Evolutionary conservation across 2,888 invertebrate genomes (phyloP).

Genomic region (Leptinotarsa haldemani): DNA sequence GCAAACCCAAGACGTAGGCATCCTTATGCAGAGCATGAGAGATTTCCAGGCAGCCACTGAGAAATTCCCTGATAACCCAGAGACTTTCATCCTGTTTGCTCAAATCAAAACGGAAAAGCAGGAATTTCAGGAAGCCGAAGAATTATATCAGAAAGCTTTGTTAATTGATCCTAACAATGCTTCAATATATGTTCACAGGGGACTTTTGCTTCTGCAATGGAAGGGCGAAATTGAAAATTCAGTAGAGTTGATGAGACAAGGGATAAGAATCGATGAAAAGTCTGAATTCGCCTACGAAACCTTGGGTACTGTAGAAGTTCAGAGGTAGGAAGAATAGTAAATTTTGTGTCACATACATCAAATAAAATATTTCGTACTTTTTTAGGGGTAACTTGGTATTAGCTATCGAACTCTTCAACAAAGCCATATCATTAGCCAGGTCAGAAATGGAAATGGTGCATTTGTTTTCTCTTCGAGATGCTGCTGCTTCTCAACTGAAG

Average conservation of each 20-base stretch:
- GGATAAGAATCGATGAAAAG: slow-evolving; percentile 88
- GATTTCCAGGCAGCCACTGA: slow-evolving; percentile 82
- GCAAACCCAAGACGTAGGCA: slow-evolving; percentile 65
- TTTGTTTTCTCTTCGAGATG: slow-evolving; percentile 88
- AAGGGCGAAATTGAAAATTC: slow-evolving; percentile 85
- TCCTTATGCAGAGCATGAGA: slow-evolving; percentile 74
- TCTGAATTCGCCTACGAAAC: slow-evolving; percentile 97
- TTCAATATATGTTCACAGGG: slow-evolving; percentile 88
- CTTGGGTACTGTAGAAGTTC: slow-evolving; percentile 93
- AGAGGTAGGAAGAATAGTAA: slow-evolving; percentile 72
- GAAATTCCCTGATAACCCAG: slow-evolving; percentile 85
- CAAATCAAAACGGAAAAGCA: slow-evolving; percentile 85
- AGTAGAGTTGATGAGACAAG: slow-evolving; percentile 80
- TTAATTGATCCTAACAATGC: slow-evolving; percentile 88
- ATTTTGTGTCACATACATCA: not conserved
- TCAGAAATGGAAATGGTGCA: slow-evolving; percentile 92
- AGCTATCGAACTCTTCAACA: slow-evolving; percentile 88
- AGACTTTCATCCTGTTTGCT: slow-evolving; percentile 89
- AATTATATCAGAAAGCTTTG: slow-evolving; percentile 83
- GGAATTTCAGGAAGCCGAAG: slow-evolving; percentile 85
- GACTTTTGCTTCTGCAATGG: slow-evolving; percentile 85
- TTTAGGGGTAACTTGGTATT: slow-evolving; percentile 83
- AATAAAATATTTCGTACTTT: slow-evolving; percentile 48
- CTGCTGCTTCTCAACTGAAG: slow-evolving; percentile 88
- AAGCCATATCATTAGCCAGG: slow-evolving; percentile 86